Base-by-base conservation (phyloP, 1,140 invertebrate species). In the Oscheius sp. region DNA sequence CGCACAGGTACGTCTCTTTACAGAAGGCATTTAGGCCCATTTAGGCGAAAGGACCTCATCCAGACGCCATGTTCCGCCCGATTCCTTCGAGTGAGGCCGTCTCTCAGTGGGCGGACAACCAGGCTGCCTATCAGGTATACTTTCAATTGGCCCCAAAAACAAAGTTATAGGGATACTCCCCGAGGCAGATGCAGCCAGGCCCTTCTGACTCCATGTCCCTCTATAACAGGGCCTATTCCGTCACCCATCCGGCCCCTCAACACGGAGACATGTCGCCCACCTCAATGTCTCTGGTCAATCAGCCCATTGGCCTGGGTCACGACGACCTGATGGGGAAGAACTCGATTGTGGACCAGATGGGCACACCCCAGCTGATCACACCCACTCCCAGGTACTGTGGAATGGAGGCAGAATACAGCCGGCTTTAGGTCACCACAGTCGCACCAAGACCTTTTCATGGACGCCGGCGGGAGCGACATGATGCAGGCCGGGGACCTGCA, bases 221-320 rank as follows among this genome's bases (percentile, higher is more conserved):
- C 35, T 26, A 15, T 35, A 26, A 18, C 23, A 10, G 71, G 18
- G 46, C 62, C 45, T 67, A 55, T 34, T 67, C 71, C 4, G 62
- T 67, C 23, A 45, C 58, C 29, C 62, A 65, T 58, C 63, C 62
- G 38, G 38, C 62, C 34, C 59, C 52, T 20, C 69, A 63, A 20
- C 69, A 71, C n/a, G 52, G 59, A 3, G 69, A 18, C 1, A n/a
- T 28, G 46, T 74, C 72, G 20, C 72, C 72, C 20, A 65, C 64
- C 4, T 67, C 52, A 23, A 67, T 74, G 49, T 67, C 63, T 15
- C 68, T 74, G 36, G 68, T 74, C 52, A 74, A 74, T 68, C 64
- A 62, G 23, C 72, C 72, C 10, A 36, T 74, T 3, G 34, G 72
- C 45, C 31, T 52, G 29, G 59, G 58, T 34, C 28, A 71, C 32